These are phyloP conservation scores for Pseudomyrmex dendroicus DNA, from an alignment of 1,140 invertebrate species.

Conservation along the genomic window DNA sequence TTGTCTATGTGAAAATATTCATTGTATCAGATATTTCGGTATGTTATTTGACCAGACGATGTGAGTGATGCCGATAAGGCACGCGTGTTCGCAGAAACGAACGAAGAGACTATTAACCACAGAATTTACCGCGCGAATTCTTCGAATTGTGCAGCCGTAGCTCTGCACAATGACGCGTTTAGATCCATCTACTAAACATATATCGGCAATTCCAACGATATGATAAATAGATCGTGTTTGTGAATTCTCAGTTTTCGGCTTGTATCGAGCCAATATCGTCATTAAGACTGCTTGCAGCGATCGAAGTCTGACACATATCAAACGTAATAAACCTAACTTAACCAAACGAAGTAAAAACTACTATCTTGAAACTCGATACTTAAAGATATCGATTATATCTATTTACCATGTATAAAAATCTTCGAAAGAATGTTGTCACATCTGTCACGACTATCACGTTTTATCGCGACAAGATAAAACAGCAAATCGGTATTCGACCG, in stretches of 20 bases:
- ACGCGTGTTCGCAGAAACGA: conserved; percentile 33
- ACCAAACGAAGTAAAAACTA: conserved; percentile 41
- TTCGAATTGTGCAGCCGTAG: conserved; percentile 29
- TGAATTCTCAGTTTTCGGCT: conserved; percentile 39
- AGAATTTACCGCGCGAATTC: conserved; percentile 34
- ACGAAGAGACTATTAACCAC: background rate
- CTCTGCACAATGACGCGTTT: conserved; percentile 44
- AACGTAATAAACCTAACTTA: no score
- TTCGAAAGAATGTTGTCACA: conserved; percentile 10
- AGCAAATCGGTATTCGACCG: background rate
- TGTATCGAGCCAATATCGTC: conserved; percentile 62
- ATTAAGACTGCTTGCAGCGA: conserved; percentile 52
- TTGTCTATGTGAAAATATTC: background rate
- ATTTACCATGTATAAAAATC: conserved; percentile 12
- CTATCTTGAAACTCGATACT: conserved; percentile 25
- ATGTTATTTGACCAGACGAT: conserved; percentile 7
- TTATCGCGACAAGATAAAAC: conserved; percentile 9
- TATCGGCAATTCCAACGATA: conserved; percentile 46
- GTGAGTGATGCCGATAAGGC: background rate
- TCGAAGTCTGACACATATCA: conserved; percentile 23
- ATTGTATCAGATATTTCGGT: background rate
- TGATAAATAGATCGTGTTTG: conserved; percentile 50
- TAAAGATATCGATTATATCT: conserved; percentile 43
- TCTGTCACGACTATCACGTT: conserved; percentile 30
- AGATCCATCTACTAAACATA: conserved; percentile 47